Evolutionary conservation across 2,888 invertebrate genomes (phyloP).

Genomic region (Eupithecia pulchellata): DNA sequence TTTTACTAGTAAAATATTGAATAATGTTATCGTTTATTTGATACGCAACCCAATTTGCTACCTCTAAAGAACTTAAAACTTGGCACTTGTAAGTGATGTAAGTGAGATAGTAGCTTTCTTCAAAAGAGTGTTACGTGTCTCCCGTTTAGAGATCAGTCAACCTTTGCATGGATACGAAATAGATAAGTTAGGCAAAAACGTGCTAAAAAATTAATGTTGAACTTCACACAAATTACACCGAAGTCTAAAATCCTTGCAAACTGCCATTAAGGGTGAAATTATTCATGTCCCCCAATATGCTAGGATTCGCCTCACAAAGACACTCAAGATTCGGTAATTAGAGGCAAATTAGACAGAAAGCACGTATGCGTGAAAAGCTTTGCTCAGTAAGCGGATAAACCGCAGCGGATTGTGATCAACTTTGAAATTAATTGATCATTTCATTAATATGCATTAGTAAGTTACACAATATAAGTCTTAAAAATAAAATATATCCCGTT

Average conservation of each 20-base stretch:
- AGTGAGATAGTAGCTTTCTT: too few relatives aligned
- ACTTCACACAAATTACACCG: conserved; percentile 12
- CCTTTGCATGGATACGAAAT: background rate
- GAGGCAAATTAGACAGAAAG: conserved; percentile 27
- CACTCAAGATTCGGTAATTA: conserved; percentile 46
- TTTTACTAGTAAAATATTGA: too few relatives aligned
- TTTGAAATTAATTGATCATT: too few relatives aligned
- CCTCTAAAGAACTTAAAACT: too few relatives aligned
- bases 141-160: too few relatives aligned
- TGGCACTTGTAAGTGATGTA: too few relatives aligned
- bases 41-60: too few relatives aligned
- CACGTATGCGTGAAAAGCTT: conserved; percentile 26
- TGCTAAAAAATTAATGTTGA: background rate
- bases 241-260: conserved; percentile 38
- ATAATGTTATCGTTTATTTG: too few relatives aligned
- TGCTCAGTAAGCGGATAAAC: conserved; percentile 10
- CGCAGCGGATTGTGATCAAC: background rate
- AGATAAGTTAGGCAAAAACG: background rate
- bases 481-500: too few relatives aligned
- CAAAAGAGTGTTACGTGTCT: too few relatives aligned
- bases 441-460: too few relatives aligned
- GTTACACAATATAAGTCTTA: too few relatives aligned
- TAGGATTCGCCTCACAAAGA: conserved; percentile 45
- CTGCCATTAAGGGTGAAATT: conserved; percentile 45
- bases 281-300: conserved; percentile 44